A percentile compares a stretch with the other conserved stretches of the same genome.
Conservation (phyloP, 2,113 vertebrate genomes). For the Pelmatolapia mariae region DNA sequence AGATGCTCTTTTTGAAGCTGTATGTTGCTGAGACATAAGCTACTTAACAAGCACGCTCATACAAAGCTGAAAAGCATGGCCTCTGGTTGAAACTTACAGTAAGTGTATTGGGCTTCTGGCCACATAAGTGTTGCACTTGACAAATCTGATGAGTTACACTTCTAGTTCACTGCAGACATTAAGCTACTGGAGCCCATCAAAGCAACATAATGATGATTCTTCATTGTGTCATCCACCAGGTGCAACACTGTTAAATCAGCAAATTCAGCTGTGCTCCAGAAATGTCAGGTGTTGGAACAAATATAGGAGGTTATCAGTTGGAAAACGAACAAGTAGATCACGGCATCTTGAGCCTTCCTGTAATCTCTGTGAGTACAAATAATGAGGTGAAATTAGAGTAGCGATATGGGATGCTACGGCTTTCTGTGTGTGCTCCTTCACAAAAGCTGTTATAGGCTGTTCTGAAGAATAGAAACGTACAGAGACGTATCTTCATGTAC, state of each 20-base stretch:
- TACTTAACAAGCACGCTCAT: background rate
- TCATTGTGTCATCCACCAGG: background rate
- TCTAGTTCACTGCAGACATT: background rate
- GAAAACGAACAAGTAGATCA: background rate
- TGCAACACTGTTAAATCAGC: background rate
- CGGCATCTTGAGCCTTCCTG: background rate
- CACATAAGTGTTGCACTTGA: background rate
- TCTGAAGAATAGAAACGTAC: background rate
- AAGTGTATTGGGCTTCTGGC: background rate
- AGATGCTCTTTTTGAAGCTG: background rate
- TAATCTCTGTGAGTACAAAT: background rate
- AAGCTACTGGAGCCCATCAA: background rate
- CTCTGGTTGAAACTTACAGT: background rate
- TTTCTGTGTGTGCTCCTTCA: background rate
- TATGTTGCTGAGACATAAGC: background rate
- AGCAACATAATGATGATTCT: background rate
- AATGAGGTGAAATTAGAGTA: background rate
- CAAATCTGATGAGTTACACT: background rate
- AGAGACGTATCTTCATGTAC: background rate
- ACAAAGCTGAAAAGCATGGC: background rate
- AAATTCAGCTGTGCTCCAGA: background rate
- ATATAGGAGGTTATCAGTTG: background rate
- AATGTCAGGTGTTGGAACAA: background rate
- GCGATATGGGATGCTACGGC: rapidly evolving
- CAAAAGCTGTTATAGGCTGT: background rate